Percentiles rank a stretch among this genome's conserved stretches.
Evolutionary conservation across 2,113 vertebrate genomes (phyloP).

Genomic region (Sinocyclocheilus grahami): DNA sequence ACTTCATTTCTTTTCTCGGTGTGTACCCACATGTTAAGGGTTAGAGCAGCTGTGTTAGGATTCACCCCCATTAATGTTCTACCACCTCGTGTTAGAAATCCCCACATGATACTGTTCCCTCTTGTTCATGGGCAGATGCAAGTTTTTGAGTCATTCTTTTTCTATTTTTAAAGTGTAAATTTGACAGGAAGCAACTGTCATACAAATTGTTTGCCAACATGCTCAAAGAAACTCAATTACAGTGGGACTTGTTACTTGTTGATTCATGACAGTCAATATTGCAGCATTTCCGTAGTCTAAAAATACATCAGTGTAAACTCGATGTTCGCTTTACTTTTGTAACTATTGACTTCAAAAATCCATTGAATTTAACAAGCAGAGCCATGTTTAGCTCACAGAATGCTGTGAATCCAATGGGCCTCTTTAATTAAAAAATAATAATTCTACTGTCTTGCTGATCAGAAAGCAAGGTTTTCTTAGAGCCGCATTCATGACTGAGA

Average conservation of each 20-base stretch:
- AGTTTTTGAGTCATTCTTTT: background rate
- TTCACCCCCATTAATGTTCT: conserved; percentile 20
- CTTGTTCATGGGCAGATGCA: background rate
- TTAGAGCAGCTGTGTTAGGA: background rate
- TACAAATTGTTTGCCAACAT: background rate
- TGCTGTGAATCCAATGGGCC: background rate
- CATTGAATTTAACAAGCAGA: conserved; percentile 1
- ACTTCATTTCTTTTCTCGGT: background rate
- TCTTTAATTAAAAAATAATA: background rate
- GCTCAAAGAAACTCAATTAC: background rate
- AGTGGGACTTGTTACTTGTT: background rate
- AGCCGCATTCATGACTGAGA: background rate
- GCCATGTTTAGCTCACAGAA: background rate
- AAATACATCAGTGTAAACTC: background rate
- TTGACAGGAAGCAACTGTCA: background rate
- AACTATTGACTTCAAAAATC: conserved; percentile 21
- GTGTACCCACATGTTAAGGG: background rate
- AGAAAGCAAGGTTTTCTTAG: background rate
- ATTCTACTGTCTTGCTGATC: background rate
- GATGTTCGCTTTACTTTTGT: background rate
- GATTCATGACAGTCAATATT: conserved; percentile 7
- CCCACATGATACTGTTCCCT: background rate
- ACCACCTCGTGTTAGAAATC: conserved; percentile 46
- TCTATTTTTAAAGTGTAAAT: background rate
- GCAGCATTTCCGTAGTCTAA: background rate